Percentiles rank a stretch among this genome's conserved stretches.
Evolutionary conservation across 2,113 vertebrate species (phyloP).

Genomic region (Symphodus melops): DNA sequence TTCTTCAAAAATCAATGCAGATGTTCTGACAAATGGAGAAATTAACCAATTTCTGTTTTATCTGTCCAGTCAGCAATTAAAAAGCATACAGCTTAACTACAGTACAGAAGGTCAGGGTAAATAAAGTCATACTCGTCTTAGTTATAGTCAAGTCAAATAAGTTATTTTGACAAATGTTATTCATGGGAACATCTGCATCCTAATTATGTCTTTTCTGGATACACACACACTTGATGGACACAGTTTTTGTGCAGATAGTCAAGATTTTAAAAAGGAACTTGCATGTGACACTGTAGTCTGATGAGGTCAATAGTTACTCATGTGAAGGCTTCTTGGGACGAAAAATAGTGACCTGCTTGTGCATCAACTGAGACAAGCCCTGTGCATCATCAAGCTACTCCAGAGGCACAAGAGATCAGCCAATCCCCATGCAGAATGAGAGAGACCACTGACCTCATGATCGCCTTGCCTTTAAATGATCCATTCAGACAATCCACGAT

Average conservation of each 20-base stretch:
- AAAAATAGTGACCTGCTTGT: background rate
- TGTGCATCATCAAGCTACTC: conserved; percentile 28
- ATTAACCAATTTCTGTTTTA: no score
- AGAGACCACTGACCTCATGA: conserved; percentile 31
- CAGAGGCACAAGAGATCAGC: conserved; percentile 28
- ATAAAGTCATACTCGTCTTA: no score
- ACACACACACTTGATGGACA: no score
- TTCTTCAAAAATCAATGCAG: no score
- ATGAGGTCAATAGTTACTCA: conserved; percentile 7
- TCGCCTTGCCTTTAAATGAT: conserved; percentile 5
- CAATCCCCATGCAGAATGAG: conserved; percentile 40
- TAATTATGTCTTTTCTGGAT: background rate
- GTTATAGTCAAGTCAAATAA: no score
- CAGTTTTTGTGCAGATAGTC: background rate
- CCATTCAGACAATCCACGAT: background rate
- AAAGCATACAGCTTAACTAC: no score
- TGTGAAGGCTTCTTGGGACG: background rate
- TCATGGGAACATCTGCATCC: background rate
- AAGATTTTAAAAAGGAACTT: background rate
- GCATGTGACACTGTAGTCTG: background rate
- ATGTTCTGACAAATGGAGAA: no score
- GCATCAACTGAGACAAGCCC: conserved; percentile 16
- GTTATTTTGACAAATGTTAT: no score
- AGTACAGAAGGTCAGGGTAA: no score
- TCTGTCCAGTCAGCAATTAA: no score